A percentile compares a stretch with the other conserved stretches of the same genome.
Evolutionary conservation across 2,113 vertebrate species (phyloP).

Genomic region (Tachuris rubrigastra): DNA sequence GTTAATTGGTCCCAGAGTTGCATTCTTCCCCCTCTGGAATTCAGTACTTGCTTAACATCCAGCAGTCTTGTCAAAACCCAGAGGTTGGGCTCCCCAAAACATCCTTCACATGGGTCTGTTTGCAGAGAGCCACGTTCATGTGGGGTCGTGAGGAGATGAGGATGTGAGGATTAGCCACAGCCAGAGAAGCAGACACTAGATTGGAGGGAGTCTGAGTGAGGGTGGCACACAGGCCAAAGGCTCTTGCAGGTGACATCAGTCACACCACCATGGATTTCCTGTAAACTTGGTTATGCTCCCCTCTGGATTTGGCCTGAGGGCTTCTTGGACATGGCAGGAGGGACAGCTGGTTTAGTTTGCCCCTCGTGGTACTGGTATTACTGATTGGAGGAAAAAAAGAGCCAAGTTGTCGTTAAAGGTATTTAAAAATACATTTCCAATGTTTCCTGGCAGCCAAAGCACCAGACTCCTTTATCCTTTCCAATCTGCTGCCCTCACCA

Average conservation of each 20-base stretch:
- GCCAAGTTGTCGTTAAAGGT: neutral
- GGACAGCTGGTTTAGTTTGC: neutral
- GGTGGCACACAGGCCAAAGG: neutral
- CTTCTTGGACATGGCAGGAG: neutral
- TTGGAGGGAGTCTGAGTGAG: neutral
- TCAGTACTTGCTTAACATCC: neutral
- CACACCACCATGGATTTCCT: neutral
- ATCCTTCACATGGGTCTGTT: neutral
- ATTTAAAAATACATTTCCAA: neutral
- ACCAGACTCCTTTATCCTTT: neutral
- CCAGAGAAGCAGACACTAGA: neutral
- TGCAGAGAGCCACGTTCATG: neutral
- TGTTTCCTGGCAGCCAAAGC: neutral
- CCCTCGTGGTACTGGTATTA: neutral
- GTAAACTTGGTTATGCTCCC: neutral
- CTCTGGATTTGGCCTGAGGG: neutral
- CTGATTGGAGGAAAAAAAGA: neutral
- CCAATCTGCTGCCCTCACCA: neutral
- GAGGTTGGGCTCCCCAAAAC: neutral
- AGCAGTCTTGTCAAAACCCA: neutral
- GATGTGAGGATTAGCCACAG: neutral
- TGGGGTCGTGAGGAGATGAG: neutral
- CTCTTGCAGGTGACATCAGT: neutral
- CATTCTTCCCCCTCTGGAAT: neutral
- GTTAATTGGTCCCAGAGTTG: neutral